phyloP scores from a whole-genome alignment of 2,888 invertebrate species.

The Hoplodrina ambigua region DNA sequence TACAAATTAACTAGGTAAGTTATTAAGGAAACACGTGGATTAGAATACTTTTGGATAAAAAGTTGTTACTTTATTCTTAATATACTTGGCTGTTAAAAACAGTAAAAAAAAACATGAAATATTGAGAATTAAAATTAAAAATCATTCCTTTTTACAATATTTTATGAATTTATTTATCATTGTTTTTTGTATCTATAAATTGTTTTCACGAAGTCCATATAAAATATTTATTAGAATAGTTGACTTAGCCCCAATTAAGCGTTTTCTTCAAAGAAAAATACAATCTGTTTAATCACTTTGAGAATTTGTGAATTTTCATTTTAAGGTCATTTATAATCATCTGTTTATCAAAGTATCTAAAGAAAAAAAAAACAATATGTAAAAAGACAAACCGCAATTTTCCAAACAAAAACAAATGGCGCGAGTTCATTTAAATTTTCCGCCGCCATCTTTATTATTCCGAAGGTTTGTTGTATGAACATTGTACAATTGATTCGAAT shows the following conservation, averaged over 20 bases:
- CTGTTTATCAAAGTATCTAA: not conserved
- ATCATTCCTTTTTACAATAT: too few species aligned
- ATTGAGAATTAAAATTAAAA: too few species aligned
- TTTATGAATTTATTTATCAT: too few species aligned
- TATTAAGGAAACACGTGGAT: not conserved
- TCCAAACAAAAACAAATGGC: not conserved
- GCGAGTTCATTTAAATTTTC: slow-evolving; percentile 35
- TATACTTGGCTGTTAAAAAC: not conserved
- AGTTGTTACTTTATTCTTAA: not conserved
- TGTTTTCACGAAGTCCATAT: too few species aligned
- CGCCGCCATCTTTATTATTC: slow-evolving; percentile 49
- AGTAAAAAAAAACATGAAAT: too few species aligned
- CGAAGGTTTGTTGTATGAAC: slow-evolving; percentile 59
- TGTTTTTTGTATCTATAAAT: too few species aligned
- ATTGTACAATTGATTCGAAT: slow-evolving; percentile 80
- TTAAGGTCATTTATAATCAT: too few species aligned
- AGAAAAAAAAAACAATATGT: not conserved
- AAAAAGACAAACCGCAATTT: not conserved
- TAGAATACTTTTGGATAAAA: not conserved
- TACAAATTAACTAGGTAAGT: not conserved
- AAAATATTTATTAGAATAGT: too few species aligned
- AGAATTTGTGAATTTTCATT: too few species aligned
- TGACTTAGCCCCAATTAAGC: too few species aligned
- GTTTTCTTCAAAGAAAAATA: too few species aligned
- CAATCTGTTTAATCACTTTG: too few species aligned